Evolutionary conservation across 2,888 invertebrate species (phyloP).

Genomic region (Peribatodes rhomboidaria): DNA sequence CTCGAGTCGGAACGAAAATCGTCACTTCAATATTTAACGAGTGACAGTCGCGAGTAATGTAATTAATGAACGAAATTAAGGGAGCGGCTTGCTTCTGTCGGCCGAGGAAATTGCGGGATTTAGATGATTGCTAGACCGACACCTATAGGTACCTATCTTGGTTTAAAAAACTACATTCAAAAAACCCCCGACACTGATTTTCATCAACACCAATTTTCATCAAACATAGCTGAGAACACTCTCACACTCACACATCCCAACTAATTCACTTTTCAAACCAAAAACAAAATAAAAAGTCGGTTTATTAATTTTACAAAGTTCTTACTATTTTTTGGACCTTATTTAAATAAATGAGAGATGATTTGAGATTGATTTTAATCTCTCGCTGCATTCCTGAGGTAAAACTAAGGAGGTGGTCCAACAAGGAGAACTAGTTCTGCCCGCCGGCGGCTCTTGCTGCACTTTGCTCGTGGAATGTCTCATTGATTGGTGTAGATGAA

Average conservation of each 20-base stretch:
- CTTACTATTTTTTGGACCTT: too few species aligned
- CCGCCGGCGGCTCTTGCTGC: not conserved
- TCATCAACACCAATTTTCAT: too few species aligned
- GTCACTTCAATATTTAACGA: conserved; percentile 27
- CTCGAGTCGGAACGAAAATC: conserved; percentile 23
- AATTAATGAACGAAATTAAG: conserved; percentile 32
- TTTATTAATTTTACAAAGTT: too few species aligned
- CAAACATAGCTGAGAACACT: too few species aligned
- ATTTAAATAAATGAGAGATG: not conserved
- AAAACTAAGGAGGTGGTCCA: too few species aligned
- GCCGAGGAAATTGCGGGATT: conserved; percentile 12
- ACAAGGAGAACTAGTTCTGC: not conserved
- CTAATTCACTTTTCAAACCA: too few species aligned
- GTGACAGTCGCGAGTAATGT: conserved; percentile 25
- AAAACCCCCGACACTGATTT: too few species aligned
- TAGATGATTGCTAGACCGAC: not conserved
- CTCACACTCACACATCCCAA: too few species aligned
- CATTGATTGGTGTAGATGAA: not conserved
- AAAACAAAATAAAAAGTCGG: too few species aligned
- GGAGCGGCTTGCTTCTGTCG: conserved; percentile 27
- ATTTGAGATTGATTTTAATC: not conserved
- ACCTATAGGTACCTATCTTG: too few species aligned
- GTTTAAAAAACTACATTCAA: too few species aligned
- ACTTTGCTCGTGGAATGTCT: not conserved
- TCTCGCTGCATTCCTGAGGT: not conserved